Base-by-base conservation (phyloP, 1,140 invertebrate species). In the Samia ricini region DNA sequence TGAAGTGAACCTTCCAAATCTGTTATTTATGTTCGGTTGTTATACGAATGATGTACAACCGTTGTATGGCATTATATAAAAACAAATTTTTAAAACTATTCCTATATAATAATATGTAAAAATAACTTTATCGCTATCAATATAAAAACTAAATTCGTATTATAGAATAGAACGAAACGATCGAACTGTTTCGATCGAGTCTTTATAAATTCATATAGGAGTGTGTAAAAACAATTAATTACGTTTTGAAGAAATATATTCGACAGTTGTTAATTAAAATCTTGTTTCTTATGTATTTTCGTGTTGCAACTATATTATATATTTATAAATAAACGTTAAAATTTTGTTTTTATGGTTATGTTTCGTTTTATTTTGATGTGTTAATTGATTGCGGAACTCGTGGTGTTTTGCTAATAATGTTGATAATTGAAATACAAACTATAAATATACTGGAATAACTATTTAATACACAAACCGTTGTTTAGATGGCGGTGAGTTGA, bases 11-110 rank as follows among this genome's bases (percentile, higher is more conserved):
- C 64, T 10, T 33, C 56, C 55, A 64, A 74, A 71, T 68, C 71
- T 68, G 66, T 71, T 68, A 76, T 76, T 76, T 76, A 72, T 69
- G 68, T 50, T 68, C 61, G 57, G 68, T 63, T 70, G 69, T 72
- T 70, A 72, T 64, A 63, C 19, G 54, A 67, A 76, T 76, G 73
- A 76, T 72, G 70, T 61, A 76, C 70, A 61, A 61, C 61, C 60
- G 48, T 54, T 59, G 26, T 63, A 65, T 33, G 64, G 26, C 18
- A 56, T 56, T 12, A 56, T 56, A 29, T 18, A 33, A 56, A 18
- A 18, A 19, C 55, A 33, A 56, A 56, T 29, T 56, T 29, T 26
- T 56, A 24, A 5, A 26, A 18, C 5, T 7, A 15, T 15, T 15
- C n/a, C 33, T 15, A n/a, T n/a, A 20, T 6, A 19, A 52, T 19